These are phyloP conservation scores for Nemotelus nigrinus DNA, from an alignment of 2,888 invertebrate genomes.

Conservation along the genomic window DNA sequence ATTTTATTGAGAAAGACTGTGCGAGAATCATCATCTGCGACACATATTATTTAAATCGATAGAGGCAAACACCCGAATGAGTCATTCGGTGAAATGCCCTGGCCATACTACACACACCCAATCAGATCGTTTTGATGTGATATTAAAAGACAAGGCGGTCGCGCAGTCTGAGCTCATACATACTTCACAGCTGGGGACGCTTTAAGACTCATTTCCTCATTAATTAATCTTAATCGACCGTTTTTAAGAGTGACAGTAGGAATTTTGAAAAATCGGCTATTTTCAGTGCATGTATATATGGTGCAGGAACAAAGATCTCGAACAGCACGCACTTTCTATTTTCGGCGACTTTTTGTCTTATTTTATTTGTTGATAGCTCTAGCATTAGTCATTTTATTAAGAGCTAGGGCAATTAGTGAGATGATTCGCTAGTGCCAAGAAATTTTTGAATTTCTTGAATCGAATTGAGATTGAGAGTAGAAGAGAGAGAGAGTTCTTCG, in stretches of 20 bases:
- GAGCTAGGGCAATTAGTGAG: slow-evolving; percentile 19
- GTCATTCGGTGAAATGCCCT: slow-evolving; percentile 24
- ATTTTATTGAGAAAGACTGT: not conserved
- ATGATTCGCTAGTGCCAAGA: slow-evolving; percentile 15
- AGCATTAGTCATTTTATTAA: slow-evolving; percentile 36
- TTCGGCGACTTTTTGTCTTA: slow-evolving; percentile 6
- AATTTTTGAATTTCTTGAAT: not conserved
- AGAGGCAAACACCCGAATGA: slow-evolving; percentile 32
- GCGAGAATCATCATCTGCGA: not conserved
- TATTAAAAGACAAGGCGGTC: slow-evolving; percentile 24
- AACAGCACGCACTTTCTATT: slow-evolving; percentile 23
- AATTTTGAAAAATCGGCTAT: slow-evolving; percentile 19
- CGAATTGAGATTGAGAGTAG: not conserved
- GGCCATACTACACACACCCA: not conserved
- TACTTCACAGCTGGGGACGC: slow-evolving; percentile 18
- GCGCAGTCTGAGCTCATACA: slow-evolving; percentile 20
- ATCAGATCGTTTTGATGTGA: not conserved
- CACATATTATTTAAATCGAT: slow-evolving; percentile 20
- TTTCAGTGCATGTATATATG: not conserved
- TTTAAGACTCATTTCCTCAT: slow-evolving; percentile 36
- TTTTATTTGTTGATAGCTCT: slow-evolving; percentile 4
- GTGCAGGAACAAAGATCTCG: not conserved
- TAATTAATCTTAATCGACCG: slow-evolving; percentile 39
- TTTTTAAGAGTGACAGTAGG: slow-evolving; percentile 27
- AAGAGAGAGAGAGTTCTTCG: too few relatives aligned